These are phyloP conservation scores for Wasmannia auropunctata DNA, from an alignment of 1,140 invertebrate genomes.

Conservation along the genomic window DNA sequence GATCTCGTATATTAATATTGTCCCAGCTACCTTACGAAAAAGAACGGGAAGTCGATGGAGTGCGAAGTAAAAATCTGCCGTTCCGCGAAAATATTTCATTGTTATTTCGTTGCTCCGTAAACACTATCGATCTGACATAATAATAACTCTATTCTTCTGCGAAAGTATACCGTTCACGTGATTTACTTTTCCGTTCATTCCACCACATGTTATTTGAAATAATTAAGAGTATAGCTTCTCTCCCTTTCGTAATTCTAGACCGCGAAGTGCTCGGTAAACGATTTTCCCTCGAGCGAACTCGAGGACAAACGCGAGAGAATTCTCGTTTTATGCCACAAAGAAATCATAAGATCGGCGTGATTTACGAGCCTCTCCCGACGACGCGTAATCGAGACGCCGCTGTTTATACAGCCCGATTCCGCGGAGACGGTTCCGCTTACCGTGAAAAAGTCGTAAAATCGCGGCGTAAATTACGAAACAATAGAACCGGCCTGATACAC, in stretches of 20 bases:
- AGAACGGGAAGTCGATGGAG: constrained; percentile 35
- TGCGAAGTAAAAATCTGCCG: constrained; percentile 16
- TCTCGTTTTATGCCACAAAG: constrained; percentile 20
- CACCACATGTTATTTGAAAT: background rate
- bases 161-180: background rate
- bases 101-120: constrained; percentile 10
- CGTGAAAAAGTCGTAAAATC: constrained; percentile 70
- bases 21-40: constrained; percentile 44
- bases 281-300: background rate
- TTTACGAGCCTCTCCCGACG: constrained; percentile 56
- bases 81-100: constrained; percentile 25
- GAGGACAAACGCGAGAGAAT: background rate
- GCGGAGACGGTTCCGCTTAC: constrained; percentile 32
- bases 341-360: constrained; percentile 43
- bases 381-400: constrained; percentile 37
- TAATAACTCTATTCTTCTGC: constrained; percentile 7
- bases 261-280: background rate
- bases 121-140: background rate
- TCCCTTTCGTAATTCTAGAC: background rate
- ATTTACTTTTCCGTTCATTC: background rate
- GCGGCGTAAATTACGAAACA: constrained; percentile 71
- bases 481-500: constrained; percentile 64
- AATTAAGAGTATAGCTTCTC: background rate
- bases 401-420: constrained; percentile 49
- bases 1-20: constrained; percentile 56